Base-by-base conservation (phyloP, 2,888 invertebrate genomes). In the Gisinianus flammeolus region DNA sequence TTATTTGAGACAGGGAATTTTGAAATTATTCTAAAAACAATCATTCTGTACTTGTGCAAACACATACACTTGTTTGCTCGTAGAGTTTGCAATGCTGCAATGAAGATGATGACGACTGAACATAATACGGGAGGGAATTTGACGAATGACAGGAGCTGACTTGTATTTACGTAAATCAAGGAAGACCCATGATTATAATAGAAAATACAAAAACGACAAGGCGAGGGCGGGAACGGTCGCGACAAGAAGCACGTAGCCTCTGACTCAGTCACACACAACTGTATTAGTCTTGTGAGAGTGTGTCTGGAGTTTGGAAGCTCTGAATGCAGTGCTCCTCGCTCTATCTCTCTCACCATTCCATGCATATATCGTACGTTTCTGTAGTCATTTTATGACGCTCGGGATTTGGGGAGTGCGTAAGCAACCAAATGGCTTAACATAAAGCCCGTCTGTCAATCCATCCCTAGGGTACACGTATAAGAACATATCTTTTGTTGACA, bases 401-500 rank as follows among this genome's bases (percentile, higher is more conserved):
- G 26, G 71, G 54, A 12, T 56, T 26, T 2, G 19, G 26, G 26
- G 28, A 56, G n/a, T 26, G 56, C 30, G n/a, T 71, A 71, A 44
- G 30, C 8, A 71, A 71, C 26, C 12, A 56, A 54, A 71, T 54
- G 54, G 56, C 56, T 30, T 28, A 26, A 19, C 28, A 19, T 24
- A 26, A 56, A 56, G 26, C 28, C 31, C 58, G 28, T 54, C 33
- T 58, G n/a, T 26, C 22, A 31, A 72, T 72, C 31, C 54, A n/a
- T 72, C 72, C 72, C 72, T n/a, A 16, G 56, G 72, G 58, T 24
- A 70, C 24, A 72, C 24, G 16, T 31, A 67, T n/a, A n/a, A 67
- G 31, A 24, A 67, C 31, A 12, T 24, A 22, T 58, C 58, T 24
- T 33, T 4, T 22, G 54, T 30, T 71, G 56, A 54, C 56, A 71